Evolutionary conservation across 2,888 invertebrate genomes (phyloP).

Genomic region (Hofmannophila pseudospretella): DNA sequence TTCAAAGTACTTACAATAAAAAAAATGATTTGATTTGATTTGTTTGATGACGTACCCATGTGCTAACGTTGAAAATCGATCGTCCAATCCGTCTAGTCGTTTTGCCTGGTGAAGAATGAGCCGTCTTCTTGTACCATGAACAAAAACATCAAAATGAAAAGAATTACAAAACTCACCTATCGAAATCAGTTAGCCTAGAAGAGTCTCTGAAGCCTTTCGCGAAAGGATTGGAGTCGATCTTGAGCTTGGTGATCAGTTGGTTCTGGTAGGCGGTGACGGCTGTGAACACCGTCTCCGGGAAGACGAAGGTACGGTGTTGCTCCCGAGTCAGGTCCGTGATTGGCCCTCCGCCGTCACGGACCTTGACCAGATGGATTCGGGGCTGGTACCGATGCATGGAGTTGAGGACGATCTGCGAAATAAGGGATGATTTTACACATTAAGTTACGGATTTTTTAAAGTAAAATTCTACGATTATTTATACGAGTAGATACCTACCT

Average conservation of each 20-base stretch:
- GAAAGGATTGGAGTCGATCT: conserved; percentile 99
- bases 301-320: conserved; percentile 96
- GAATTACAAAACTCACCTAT: conserved; percentile 80
- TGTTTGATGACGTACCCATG: too few relatives aligned
- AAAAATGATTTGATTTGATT: too few relatives aligned
- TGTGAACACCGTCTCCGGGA: conserved; percentile 98
- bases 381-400: conserved; percentile 99
- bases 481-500: too few relatives aligned
- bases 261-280: conserved; percentile 99
- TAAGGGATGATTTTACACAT: too few relatives aligned
- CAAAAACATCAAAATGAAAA: too few relatives aligned
- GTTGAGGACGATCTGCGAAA: conserved; percentile 95
- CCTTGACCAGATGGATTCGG: conserved; percentile 95
- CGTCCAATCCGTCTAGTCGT: too few relatives aligned
- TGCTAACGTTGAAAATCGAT: too few relatives aligned
- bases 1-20: too few relatives aligned
- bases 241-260: conserved; percentile 98
- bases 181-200: conserved; percentile 94
- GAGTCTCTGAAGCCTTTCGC: conserved; percentile 99
- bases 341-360: conserved; percentile 79
- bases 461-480: too few relatives aligned
- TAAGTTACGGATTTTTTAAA: too few relatives aligned
- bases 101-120: too few relatives aligned
- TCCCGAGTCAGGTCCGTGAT: conserved; percentile 93
- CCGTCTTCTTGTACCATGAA: too few relatives aligned